Percentiles rank a stretch among this genome's conserved stretches.
These are phyloP conservation scores for Neodiprion pinetum DNA, from an alignment of 1,140 invertebrate genomes.

Conservation along the genomic window DNA sequence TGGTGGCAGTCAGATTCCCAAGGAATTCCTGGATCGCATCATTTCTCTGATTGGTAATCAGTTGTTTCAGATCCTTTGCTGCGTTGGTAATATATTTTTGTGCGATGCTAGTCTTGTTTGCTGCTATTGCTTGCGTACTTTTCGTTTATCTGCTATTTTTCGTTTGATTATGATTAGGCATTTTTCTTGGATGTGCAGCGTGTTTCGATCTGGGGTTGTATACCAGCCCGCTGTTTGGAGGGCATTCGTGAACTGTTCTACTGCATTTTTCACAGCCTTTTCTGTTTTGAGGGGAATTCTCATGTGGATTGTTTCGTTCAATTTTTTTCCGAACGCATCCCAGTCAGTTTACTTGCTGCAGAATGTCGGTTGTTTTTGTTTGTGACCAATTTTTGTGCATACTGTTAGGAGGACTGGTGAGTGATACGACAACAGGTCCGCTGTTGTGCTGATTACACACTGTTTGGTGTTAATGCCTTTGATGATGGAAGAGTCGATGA, in stretches of 20 bases:
- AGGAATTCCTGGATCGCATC: slow-evolving; percentile 18
- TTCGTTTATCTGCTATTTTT: slow-evolving; percentile 15
- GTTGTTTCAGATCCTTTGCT: slow-evolving; percentile 1
- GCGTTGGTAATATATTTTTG: slow-evolving; percentile 22
- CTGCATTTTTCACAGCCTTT: slow-evolving; percentile 11
- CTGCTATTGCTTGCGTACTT: slow-evolving; percentile 19
- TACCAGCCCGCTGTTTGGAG: slow-evolving; percentile 34
- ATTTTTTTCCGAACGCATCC: slow-evolving; percentile 19
- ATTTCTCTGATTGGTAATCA: slow-evolving; percentile 11
- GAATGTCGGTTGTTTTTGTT: slow-evolving; percentile 18
- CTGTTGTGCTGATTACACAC: slow-evolving; percentile 20
- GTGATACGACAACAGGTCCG: slow-evolving; percentile 37
- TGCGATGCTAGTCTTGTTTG: slow-evolving; percentile 15
- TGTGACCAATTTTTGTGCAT: slow-evolving; percentile 17
- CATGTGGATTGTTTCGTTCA: slow-evolving; percentile 10
- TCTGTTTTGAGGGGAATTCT: slow-evolving; percentile 15
- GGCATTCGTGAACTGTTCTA: slow-evolving; percentile 25
- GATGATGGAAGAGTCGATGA: slow-evolving; percentile 46
- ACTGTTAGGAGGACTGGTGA: slow-evolving; percentile 31
- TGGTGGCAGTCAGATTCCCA: slow-evolving; percentile 13
- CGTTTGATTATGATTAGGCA: background rate
- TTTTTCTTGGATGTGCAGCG: background rate
- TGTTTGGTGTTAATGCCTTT: slow-evolving; percentile 31
- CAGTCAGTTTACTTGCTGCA: slow-evolving; percentile 28
- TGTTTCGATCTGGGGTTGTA: slow-evolving; percentile 4